phyloP scores from a whole-genome alignment of 2,113 vertebrate genomes.

The Crocuta crocuta region DNA sequence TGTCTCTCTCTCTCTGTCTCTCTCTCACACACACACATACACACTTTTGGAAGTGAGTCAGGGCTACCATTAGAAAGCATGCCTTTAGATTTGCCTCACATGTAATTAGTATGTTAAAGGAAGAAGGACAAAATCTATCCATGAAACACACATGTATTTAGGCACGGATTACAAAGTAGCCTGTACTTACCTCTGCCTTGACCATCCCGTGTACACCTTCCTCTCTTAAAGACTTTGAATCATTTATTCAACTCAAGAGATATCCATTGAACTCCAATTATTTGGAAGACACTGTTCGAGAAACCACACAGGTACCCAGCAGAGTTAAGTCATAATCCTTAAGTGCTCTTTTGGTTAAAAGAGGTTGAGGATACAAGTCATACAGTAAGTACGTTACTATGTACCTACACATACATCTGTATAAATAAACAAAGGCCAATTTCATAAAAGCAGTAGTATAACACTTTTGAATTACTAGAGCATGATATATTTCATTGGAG shows the following conservation, averaged over 20 bases:
- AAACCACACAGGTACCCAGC: not conserved
- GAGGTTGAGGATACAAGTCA: constrained; percentile 10
- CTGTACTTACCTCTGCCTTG: not conserved
- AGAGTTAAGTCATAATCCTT: not conserved
- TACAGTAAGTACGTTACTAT: not conserved
- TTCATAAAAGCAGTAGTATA: not conserved
- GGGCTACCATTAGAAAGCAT: not conserved
- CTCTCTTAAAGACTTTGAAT: not conserved
- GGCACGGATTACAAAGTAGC: not conserved
- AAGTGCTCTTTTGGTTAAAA: constrained; percentile 26
- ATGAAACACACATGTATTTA: not conserved
- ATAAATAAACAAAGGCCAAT: not conserved
- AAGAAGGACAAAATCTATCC: not conserved
- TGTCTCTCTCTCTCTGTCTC: too few relatives aligned
- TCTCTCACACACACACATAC: not conserved
- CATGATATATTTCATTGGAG: not conserved
- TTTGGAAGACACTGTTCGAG: not conserved
- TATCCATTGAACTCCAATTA: not conserved
- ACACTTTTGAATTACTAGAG: not conserved
- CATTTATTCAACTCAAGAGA: not conserved
- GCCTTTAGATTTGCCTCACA: not conserved
- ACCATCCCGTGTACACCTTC: not conserved
- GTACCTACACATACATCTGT: not conserved
- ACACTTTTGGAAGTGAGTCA: not conserved
- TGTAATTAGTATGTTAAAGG: not conserved